Evolutionary conservation across 2,113 vertebrate genomes (phyloP).

Genomic region (Camelus dromedarius): DNA sequence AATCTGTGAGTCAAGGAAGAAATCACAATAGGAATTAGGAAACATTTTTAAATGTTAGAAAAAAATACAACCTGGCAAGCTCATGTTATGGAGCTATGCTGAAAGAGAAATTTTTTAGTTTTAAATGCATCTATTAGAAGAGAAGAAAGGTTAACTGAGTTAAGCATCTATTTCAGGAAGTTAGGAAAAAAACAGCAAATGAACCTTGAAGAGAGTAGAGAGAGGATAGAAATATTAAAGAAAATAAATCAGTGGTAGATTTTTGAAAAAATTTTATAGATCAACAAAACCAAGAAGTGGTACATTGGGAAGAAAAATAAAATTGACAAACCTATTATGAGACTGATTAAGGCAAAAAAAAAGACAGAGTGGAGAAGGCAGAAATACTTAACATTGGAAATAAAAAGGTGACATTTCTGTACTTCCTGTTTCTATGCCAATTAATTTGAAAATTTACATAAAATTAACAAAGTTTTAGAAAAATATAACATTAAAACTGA

Average conservation of each 20-base stretch:
- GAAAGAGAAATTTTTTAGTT: neutral
- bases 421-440: neutral
- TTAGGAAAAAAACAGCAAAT: neutral
- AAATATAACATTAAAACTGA: neutral
- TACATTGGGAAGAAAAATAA: neutral
- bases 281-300: neutral
- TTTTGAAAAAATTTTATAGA: neutral
- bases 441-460: neutral
- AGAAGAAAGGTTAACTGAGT: neutral
- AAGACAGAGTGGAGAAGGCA: neutral
- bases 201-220: neutral
- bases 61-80: neutral
- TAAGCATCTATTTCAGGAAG: neutral
- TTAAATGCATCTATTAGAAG: neutral
- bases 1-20: neutral
- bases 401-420: neutral
- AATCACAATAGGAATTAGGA: neutral
- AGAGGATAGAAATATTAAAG: neutral
- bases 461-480: constrained; percentile 19
- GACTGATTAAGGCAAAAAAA: neutral
- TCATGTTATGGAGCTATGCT: neutral
- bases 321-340: neutral
- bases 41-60: neutral
- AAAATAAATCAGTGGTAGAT: neutral
- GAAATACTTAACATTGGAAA: neutral